A percentile compares a stretch with the other conserved stretches of the same genome.
Evolutionary conservation across 2,113 vertebrate species (phyloP).

Genomic region (Pardalotus punctatus): DNA sequence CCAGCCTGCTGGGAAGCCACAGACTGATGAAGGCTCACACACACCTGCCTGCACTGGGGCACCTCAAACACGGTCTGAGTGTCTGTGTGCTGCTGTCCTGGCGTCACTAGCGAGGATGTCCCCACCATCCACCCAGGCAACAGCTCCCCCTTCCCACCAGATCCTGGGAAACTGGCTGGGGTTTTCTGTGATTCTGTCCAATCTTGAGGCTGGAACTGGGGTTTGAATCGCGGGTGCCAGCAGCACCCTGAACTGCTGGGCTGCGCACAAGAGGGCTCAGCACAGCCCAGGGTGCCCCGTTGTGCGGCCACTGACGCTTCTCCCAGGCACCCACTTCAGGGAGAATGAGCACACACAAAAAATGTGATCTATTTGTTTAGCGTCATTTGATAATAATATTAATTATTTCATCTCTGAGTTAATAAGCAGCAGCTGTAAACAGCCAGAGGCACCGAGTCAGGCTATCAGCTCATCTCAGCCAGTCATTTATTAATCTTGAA

Average conservation of each 20-base stretch:
- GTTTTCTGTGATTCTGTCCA: background rate
- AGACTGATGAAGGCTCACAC: background rate
- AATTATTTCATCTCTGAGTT: constrained; percentile 20
- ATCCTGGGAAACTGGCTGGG: background rate
- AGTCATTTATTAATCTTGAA: background rate
- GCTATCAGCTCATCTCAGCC: background rate
- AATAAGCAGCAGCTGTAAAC: background rate
- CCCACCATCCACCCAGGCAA: background rate
- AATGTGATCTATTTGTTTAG: background rate
- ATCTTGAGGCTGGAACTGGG: background rate
- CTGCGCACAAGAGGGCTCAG: background rate
- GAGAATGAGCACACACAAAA: background rate
- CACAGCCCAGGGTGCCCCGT: rapidly evolving
- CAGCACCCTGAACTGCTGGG: background rate
- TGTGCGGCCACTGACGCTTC: rapidly evolving
- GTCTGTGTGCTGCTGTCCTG: rapidly evolving
- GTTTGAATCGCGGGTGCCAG: rapidly evolving
- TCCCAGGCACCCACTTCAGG: rapidly evolving
- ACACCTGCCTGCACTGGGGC: background rate
- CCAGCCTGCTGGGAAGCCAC: background rate
- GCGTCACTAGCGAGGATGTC: rapidly evolving
- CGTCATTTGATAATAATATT: background rate
- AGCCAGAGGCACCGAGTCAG: background rate
- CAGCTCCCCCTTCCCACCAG: background rate
- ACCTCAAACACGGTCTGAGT: rapidly evolving